Percentiles rank a stretch among this genome's conserved stretches.
These are phyloP conservation scores for Lathamus discolor DNA, from an alignment of 2,113 vertebrate species.

Conservation along the genomic window DNA sequence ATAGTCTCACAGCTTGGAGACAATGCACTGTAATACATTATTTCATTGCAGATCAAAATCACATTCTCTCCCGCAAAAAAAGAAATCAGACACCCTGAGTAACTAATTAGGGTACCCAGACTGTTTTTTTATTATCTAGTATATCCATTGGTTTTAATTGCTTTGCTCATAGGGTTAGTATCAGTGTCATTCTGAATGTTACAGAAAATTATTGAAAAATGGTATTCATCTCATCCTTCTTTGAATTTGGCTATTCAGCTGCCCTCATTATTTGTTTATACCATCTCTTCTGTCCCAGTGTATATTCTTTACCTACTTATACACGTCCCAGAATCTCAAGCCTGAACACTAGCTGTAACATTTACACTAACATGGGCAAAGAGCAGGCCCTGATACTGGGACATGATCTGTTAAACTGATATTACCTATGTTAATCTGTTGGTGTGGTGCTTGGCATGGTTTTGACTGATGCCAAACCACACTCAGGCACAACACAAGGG, in stretches of 20 bases:
- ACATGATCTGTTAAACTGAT: not conserved
- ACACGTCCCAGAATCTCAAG: not conserved
- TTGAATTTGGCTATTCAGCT: not conserved
- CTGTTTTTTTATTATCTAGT: not conserved
- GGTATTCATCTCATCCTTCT: not conserved
- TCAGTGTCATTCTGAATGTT: not conserved
- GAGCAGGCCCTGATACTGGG: not conserved
- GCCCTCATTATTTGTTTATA: not conserved
- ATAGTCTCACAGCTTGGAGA: not conserved
- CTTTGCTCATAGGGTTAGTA: not conserved
- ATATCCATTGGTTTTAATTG: not conserved
- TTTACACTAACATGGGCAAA: not conserved
- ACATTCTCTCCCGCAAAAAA: not conserved
- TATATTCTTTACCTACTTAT: not conserved
- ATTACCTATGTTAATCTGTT: not conserved
- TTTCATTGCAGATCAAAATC: not conserved
- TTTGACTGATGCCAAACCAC: not conserved
- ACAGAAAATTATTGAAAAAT: not conserved
- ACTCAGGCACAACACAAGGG: accelerated
- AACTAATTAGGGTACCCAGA: not conserved
- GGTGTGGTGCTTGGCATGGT: not conserved
- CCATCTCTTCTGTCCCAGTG: not conserved
- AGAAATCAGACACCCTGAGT: not conserved
- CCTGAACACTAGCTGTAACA: not conserved
- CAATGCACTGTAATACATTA: not conserved